A percentile compares a stretch with the other conserved stretches of the same genome.
Conservation (phyloP, 2,888 invertebrate genomes). For the Platycheirus albimanus region DNA sequence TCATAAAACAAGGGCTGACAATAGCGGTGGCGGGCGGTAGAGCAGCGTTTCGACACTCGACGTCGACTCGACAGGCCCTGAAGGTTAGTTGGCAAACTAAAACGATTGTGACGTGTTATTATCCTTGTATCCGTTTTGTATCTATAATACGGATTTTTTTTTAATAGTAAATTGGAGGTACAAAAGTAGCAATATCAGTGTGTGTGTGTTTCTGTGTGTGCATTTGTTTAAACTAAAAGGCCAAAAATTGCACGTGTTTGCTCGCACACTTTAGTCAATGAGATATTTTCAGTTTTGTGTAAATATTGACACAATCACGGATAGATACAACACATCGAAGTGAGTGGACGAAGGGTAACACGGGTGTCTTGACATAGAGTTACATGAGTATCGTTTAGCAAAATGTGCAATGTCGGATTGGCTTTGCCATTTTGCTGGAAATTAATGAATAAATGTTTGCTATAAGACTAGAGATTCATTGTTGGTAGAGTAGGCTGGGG, state of each 20-base stretch:
- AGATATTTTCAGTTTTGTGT: conserved; percentile 67
- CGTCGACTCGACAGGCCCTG: conserved; percentile 8
- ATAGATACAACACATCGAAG: conserved; percentile 21
- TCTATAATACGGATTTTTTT: too few relatives aligned
- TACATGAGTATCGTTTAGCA: conserved; percentile 19
- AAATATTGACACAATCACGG: conserved; percentile 66
- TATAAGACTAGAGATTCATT: conserved; percentile 56
- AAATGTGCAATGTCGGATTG: conserved; percentile 26
- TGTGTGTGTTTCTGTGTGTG: too few relatives aligned
- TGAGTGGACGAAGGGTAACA: not conserved
- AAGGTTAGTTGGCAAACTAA: conserved; percentile 21
- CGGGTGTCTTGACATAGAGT: not conserved
- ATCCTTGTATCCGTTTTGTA: conserved; percentile 72
- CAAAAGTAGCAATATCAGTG: conserved; percentile 25
- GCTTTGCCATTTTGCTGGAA: not conserved
- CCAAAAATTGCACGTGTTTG: conserved; percentile 72
- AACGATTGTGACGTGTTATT: conserved; percentile 69
- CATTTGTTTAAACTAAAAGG: conserved; percentile 69
- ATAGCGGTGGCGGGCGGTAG: too few relatives aligned
- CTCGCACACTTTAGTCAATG: conserved; percentile 72
- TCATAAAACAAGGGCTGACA: conserved; percentile 26
- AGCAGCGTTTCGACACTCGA: too few relatives aligned
- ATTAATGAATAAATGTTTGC: conserved; percentile 60
- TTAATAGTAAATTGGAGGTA: too few relatives aligned
- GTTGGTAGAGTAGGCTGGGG: conserved; percentile 32